These are phyloP conservation scores for Zaprionus tsacasi DNA, from an alignment of 1,140 invertebrate genomes.

Conservation along the genomic window DNA sequence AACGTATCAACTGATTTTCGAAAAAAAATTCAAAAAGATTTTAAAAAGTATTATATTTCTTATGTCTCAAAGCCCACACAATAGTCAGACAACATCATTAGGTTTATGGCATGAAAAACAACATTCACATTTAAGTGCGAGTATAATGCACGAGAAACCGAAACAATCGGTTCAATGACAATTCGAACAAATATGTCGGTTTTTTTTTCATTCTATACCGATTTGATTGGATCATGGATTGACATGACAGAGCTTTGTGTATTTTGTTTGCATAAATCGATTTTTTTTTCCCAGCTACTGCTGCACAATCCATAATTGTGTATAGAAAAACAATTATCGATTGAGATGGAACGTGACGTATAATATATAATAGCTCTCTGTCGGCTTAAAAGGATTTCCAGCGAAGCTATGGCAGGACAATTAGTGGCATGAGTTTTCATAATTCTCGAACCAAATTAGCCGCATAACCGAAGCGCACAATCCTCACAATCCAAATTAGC, in stretches of 20 bases:
- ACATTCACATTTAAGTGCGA: conserved; percentile 67
- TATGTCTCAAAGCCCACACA: background rate
- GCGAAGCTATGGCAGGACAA: conserved; percentile 47
- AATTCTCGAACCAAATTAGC: conserved; percentile 63
- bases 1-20: no score
- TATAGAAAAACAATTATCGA: conserved; percentile 60
- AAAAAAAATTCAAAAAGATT: no score
- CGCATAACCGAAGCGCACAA: conserved; percentile 6
- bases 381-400: conserved; percentile 46
- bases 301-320: conserved; percentile 52
- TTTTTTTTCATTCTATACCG: conserved; percentile 38
- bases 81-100: background rate
- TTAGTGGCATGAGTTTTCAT: conserved; percentile 75
- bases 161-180: conserved; percentile 77
- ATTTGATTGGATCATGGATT: conserved; percentile 46
- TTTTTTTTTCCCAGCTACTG: background rate
- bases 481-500: conserved; percentile 61
- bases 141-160: conserved; percentile 31
- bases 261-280: conserved; percentile 69
- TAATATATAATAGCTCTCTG: conserved; percentile 46
- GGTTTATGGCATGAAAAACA: conserved; percentile 21
- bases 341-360: conserved; percentile 7
- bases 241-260: conserved; percentile 17
- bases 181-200: conserved; percentile 60
- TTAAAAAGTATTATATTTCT: no score